A percentile compares a stretch with the other conserved stretches of the same genome.
phyloP scores from a whole-genome alignment of 2,113 vertebrate genomes.

The Ploceus nigricollis region DNA sequence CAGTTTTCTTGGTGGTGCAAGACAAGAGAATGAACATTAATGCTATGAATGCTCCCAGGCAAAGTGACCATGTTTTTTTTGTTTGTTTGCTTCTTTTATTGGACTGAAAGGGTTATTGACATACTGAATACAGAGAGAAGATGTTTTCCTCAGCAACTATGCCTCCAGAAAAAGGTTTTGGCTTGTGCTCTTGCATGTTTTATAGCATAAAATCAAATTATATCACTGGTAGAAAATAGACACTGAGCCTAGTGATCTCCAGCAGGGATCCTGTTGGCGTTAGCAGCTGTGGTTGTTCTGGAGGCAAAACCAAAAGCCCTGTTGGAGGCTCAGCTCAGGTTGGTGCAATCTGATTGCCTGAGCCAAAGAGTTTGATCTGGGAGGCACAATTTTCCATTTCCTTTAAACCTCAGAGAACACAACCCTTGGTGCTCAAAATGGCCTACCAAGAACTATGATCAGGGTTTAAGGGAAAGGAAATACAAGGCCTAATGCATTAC shows the following conservation, averaged over 20 bases:
- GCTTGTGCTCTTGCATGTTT: background rate
- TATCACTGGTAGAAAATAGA: background rate
- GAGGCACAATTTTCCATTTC: background rate
- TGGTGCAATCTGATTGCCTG: background rate
- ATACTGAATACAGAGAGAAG: background rate
- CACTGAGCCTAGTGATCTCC: background rate
- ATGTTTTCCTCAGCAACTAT: slow-evolving; percentile 33
- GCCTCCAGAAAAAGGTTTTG: background rate
- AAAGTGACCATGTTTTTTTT: background rate
- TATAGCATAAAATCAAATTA: background rate
- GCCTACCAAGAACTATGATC: background rate
- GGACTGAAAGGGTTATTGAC: background rate
- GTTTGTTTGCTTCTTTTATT: background rate
- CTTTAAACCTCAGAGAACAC: background rate
- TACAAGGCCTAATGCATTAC: background rate
- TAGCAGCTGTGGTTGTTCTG: background rate
- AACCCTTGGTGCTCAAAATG: background rate
- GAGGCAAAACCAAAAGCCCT: background rate
- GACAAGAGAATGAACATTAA: background rate
- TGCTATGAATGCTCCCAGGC: background rate
- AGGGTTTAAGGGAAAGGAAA: background rate
- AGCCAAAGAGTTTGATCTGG: background rate
- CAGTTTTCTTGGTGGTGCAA: background rate
- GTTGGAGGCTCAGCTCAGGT: background rate
- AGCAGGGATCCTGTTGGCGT: background rate